Evolutionary conservation across 1,140 invertebrate genomes (phyloP).

Genomic region (Carcinoscorpius rotundicauda): DNA sequence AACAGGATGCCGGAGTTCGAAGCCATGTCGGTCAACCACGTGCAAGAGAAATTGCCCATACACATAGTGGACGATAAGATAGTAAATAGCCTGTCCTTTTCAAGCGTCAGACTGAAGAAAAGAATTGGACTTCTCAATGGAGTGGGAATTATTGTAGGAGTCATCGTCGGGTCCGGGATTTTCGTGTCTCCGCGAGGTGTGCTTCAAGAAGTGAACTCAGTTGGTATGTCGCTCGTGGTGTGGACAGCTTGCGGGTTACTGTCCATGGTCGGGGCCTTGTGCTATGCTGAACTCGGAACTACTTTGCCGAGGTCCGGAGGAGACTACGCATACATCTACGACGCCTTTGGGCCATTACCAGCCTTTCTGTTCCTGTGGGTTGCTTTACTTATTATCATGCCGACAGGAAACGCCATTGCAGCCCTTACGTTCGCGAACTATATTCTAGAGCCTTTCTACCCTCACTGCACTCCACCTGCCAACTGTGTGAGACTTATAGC

Average conservation of each 20-base stretch:
- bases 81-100: no score
- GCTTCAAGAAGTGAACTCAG: constrained; percentile 29
- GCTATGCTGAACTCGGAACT: constrained; percentile 92
- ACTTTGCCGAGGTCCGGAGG: constrained; percentile 70
- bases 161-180: constrained; percentile 78
- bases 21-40: no score
- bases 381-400: constrained; percentile 49
- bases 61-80: no score
- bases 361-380: constrained; percentile 56
- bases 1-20: no score
- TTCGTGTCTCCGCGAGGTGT: constrained; percentile 39
- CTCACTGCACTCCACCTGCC: no score
- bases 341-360: constrained; percentile 12
- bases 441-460: neutral
- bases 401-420: constrained; percentile 77
- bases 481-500: no score
- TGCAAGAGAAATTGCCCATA: no score
- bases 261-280: constrained; percentile 64
- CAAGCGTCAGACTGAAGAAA: no score
- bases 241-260: constrained; percentile 29
- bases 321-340: constrained; percentile 84
- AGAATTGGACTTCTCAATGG: constrained; percentile 89
- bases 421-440: constrained; percentile 35
- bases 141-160: constrained; percentile 93
- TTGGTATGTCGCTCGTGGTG: constrained; percentile 27